A percentile compares a stretch with the other conserved stretches of the same genome.
These are phyloP conservation scores for Musca domestica DNA, from an alignment of 1,140 invertebrate genomes.

Conservation along the genomic window DNA sequence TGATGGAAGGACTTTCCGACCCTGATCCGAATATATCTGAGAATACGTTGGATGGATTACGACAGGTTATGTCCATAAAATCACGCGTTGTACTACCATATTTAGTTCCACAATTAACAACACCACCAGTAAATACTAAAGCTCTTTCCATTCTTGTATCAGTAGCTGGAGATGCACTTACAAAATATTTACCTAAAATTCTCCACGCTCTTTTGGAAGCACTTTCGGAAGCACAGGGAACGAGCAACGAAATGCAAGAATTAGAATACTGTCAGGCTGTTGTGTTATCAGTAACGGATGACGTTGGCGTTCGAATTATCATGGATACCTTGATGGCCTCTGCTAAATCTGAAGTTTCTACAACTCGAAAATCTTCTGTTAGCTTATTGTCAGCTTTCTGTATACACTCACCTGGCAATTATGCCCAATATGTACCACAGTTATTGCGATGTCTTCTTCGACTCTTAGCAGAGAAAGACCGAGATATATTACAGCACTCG, in stretches of 20 bases:
- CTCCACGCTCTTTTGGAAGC: conserved; percentile 84
- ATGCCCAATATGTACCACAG: conserved; percentile 82
- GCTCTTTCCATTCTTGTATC: conserved; percentile 89
- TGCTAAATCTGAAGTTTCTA: conserved; percentile 64
- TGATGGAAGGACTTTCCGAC: conserved; percentile 82
- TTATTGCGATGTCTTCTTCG: conserved; percentile 83
- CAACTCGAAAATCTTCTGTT: conserved; percentile 74
- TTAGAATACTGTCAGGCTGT: conserved; percentile 93
- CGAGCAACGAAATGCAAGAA: conserved; percentile 71
- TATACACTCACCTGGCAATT: conserved; percentile 81
- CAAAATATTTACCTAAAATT: conserved; percentile 86
- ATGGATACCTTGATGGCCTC: conserved; percentile 88
- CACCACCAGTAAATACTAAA: conserved; percentile 85
- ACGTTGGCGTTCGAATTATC: conserved; percentile 81
- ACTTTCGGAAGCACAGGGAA: conserved; percentile 68
- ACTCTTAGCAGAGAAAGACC: conserved; percentile 78
- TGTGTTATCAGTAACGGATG: conserved; percentile 84
- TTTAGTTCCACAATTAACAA: conserved; percentile 90
- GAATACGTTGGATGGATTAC: conserved; percentile 87
- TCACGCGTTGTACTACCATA: conserved; percentile 93
- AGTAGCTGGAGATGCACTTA: conserved; percentile 92
- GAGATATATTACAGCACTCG: conserved; percentile 76
- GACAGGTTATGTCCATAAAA: conserved; percentile 96
- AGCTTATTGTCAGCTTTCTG: conserved; percentile 89
- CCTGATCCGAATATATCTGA: conserved; percentile 72